Evolutionary conservation across 1,140 invertebrate species (phyloP).

Genomic region (Rhizoglyphus robini): DNA sequence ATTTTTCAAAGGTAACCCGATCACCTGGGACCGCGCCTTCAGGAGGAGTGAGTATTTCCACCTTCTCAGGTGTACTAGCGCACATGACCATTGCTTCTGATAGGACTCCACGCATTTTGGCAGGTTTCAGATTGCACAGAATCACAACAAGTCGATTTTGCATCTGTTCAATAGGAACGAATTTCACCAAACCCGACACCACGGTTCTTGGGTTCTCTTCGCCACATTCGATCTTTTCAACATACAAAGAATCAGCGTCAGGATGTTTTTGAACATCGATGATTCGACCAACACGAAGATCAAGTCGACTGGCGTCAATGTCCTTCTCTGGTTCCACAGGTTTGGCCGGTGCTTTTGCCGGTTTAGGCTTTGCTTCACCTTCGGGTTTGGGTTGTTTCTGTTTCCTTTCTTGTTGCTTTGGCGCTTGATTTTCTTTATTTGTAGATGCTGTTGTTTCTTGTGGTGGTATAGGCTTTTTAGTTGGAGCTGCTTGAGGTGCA

Average conservation of each 20-base stretch:
- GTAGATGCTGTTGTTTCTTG: no score
- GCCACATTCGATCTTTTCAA: conserved; percentile 74
- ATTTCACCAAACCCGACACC: conserved; percentile 78
- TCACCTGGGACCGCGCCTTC: conserved; percentile 58
- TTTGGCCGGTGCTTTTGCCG: neutral
- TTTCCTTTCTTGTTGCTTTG: neutral
- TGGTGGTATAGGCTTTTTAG: no score
- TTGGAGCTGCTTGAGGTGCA: no score
- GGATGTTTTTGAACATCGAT: conserved; percentile 67
- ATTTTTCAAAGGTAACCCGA: conserved; percentile 61
- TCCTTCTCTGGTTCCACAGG: neutral
- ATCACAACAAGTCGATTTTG: conserved; percentile 68
- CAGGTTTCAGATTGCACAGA: conserved; percentile 82
- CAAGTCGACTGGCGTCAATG: conserved; percentile 6
- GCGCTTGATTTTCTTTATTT: neutral
- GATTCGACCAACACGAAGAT: conserved; percentile 63
- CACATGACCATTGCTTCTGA: conserved; percentile 72
- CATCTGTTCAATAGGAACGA: conserved; percentile 74
- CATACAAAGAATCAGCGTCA: conserved; percentile 85
- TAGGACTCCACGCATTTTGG: conserved; percentile 71
- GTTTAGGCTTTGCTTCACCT: neutral
- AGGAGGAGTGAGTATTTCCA: conserved; percentile 69
- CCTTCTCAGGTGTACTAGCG: conserved; percentile 55
- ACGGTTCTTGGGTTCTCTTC: conserved; percentile 44
- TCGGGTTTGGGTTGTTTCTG: neutral